These are phyloP conservation scores for Ischnura elegans DNA, from an alignment of 2,888 invertebrate genomes.

Conservation along the genomic window DNA sequence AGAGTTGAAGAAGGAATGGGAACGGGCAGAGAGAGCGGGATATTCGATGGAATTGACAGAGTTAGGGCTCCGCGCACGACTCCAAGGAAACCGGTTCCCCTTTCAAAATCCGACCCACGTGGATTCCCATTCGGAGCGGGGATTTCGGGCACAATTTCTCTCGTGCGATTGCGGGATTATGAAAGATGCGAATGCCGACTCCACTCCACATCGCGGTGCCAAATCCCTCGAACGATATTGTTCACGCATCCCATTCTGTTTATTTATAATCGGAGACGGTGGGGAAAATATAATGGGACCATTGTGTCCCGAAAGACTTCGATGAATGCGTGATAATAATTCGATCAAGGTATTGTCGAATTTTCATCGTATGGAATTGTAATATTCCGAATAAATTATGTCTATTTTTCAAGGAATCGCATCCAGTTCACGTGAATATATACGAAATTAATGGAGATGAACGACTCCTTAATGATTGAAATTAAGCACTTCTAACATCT, in stretches of 20 bases:
- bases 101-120: not conserved
- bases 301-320: no score
- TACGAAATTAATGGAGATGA: no score
- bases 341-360: no score
- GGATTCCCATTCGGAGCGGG: not conserved
- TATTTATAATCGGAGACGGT: not conserved
- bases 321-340: no score
- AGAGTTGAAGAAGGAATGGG: not conserved
- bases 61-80: not conserved
- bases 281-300: not conserved
- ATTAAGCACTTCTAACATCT: no score
- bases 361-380: no score
- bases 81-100: not conserved
- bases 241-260: not conserved
- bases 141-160: not conserved
- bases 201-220: not conserved
- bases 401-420: no score
- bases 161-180: not conserved
- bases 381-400: not conserved
- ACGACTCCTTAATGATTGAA: no score
- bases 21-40: not conserved
- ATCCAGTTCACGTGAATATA: no score
- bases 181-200: not conserved
- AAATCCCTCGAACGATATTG: not conserved
- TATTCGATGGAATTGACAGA: conserved; percentile 5